Evolutionary conservation across 2,113 vertebrate genomes (phyloP).

Genomic region (Prionailurus bengalensis): DNA sequence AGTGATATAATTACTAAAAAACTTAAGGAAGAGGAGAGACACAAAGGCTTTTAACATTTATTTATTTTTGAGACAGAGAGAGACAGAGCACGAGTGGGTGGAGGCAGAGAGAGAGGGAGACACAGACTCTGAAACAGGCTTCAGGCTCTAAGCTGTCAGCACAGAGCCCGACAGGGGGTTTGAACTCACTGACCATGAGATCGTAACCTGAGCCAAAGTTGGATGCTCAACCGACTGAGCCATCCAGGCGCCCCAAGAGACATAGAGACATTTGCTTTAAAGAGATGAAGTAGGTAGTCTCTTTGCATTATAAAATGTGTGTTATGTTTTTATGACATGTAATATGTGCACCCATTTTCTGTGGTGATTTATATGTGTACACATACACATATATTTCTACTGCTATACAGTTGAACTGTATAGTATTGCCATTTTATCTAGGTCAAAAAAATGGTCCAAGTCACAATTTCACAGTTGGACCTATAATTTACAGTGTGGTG

Average conservation of each 20-base stretch:
- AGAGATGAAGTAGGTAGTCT: neutral
- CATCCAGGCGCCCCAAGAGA: neutral
- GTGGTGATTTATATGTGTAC: neutral
- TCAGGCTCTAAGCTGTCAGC: no score
- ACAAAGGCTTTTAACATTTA: neutral
- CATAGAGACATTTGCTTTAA: neutral
- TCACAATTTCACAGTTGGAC: neutral
- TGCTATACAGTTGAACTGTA: neutral
- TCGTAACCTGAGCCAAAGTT: no score
- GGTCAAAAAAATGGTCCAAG: neutral
- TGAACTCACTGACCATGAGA: no score
- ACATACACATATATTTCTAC: neutral
- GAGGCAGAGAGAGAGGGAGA: no score
- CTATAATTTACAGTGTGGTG: neutral
- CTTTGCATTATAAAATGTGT: neutral
- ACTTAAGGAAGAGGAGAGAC: neutral
- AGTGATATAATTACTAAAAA: neutral
- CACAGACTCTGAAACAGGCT: no score
- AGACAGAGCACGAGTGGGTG: no score
- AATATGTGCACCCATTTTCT: neutral
- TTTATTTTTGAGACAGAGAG: no score
- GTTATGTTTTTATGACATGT: neutral
- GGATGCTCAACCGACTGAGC: no score
- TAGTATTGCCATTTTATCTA: neutral
- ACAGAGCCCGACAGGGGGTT: no score